Percentiles rank a stretch among this genome's conserved stretches.
Conservation (phyloP, 2,113 vertebrate species). For the Hylia prasina region DNA sequence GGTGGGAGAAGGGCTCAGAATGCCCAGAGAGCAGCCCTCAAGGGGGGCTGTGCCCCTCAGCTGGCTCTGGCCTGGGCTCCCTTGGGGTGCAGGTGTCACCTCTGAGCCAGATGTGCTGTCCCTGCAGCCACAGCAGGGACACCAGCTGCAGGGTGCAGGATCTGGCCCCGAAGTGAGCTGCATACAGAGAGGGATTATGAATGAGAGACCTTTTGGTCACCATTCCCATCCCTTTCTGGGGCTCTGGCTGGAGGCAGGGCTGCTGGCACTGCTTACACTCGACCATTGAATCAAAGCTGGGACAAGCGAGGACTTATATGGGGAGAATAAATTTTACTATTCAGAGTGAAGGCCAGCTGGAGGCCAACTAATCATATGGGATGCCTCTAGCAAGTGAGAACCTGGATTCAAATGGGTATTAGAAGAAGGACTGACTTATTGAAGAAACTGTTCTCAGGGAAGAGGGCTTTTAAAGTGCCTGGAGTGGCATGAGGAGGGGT, state of each 20-base stretch:
- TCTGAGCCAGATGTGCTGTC: accelerated
- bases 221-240: background rate
- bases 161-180: accelerated
- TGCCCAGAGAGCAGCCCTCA: accelerated
- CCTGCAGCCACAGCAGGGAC: background rate
- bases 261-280: background rate
- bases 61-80: background rate
- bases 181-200: background rate
- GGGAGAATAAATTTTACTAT: background rate
- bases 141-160: background rate
- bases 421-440: background rate
- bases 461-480: background rate
- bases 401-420: background rate
- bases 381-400: background rate
- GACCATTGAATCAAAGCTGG: background rate
- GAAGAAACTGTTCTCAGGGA: background rate
- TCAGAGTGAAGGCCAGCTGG: background rate
- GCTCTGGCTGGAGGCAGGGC: background rate
- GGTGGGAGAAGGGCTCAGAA: background rate
- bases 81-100: background rate
- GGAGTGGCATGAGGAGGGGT: background rate
- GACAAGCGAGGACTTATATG: background rate
- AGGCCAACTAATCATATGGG: background rate
- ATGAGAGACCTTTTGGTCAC: background rate
- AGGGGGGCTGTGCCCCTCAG: background rate